Percentiles rank a stretch among this genome's conserved stretches.
Conservation (phyloP, 2,797 vertebrate species). For the Chaetodon trifasciatus region DNA sequence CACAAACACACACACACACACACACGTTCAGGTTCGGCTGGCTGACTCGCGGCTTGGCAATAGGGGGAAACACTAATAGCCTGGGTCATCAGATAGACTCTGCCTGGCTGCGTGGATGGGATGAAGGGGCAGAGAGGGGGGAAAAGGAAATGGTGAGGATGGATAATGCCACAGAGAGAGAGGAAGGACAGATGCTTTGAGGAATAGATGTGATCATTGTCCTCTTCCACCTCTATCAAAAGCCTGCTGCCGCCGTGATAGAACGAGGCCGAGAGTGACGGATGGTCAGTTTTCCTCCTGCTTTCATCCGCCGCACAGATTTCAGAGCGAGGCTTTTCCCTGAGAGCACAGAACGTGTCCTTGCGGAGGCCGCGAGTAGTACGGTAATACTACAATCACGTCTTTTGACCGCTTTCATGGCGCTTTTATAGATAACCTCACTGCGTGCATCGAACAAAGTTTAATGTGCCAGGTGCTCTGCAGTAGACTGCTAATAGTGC, state of each 20-base stretch:
- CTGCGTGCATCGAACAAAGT: not conserved
- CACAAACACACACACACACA: conserved; percentile 21
- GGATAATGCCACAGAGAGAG: conserved; percentile 41
- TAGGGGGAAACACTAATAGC: conserved; percentile 44
- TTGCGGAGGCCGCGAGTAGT: not conserved
- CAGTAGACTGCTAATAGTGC: too few relatives aligned
- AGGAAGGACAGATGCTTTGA: conserved; percentile 34
- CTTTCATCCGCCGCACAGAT: conserved; percentile 5
- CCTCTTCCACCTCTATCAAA: conserved; percentile 66
- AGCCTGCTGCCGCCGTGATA: conserved; percentile 41
- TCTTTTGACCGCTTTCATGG: not conserved
- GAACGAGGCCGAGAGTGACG: conserved; percentile 60
- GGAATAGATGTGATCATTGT: conserved; percentile 58
- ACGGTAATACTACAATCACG: not conserved
- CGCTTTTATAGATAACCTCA: not conserved
- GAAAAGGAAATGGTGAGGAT: conserved; percentile 41
- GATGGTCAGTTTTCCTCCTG: conserved; percentile 35
- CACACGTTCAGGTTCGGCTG: conserved; percentile 55
- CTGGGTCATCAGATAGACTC: conserved; percentile 65
- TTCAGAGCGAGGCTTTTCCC: conserved; percentile 4
- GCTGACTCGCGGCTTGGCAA: conserved; percentile 55
- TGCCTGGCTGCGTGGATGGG: conserved; percentile 57
- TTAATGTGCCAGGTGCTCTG: not conserved
- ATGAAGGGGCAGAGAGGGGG: conserved; percentile 32
- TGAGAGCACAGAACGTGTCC: not conserved